Conservation (phyloP, 2,113 vertebrate genomes). For the Lamprologus tigripictilis region DNA sequence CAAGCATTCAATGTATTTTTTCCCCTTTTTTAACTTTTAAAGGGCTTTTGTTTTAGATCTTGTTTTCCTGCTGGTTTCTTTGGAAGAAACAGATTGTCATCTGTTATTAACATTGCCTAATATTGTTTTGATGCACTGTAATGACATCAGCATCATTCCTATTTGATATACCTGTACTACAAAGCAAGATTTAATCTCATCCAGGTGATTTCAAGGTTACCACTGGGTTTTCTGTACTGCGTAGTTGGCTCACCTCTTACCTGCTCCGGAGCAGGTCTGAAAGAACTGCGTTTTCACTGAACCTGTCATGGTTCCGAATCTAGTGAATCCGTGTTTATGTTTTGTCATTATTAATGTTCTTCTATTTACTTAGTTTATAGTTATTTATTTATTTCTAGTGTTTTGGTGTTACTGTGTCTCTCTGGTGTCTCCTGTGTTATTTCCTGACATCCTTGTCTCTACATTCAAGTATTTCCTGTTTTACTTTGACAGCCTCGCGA, state of each 20-base stretch:
- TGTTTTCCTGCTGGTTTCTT: neutral
- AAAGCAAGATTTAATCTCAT: neutral
- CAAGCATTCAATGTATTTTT: neutral
- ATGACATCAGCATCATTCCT: neutral
- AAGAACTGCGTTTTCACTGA: neutral
- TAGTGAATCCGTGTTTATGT: neutral
- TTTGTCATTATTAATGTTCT: neutral
- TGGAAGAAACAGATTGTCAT: neutral
- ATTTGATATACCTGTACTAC: neutral
- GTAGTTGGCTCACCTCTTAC: neutral
- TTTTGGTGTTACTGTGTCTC: neutral
- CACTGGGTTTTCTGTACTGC: neutral
- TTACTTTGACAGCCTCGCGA: neutral
- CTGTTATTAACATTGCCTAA: neutral
- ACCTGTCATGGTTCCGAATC: fast-evolving
- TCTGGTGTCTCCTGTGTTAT: neutral
- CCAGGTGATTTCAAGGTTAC: neutral
- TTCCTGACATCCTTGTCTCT: neutral
- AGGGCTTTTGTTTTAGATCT: neutral
- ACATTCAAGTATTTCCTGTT: neutral
- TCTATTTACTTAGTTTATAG: neutral
- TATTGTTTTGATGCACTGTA: neutral
- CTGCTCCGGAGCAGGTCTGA: neutral
- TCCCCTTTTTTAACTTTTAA: neutral
- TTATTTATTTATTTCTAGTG: neutral